phyloP scores from a whole-genome alignment of 2,888 invertebrate species.

The Chalcosyrphus nemorum region DNA sequence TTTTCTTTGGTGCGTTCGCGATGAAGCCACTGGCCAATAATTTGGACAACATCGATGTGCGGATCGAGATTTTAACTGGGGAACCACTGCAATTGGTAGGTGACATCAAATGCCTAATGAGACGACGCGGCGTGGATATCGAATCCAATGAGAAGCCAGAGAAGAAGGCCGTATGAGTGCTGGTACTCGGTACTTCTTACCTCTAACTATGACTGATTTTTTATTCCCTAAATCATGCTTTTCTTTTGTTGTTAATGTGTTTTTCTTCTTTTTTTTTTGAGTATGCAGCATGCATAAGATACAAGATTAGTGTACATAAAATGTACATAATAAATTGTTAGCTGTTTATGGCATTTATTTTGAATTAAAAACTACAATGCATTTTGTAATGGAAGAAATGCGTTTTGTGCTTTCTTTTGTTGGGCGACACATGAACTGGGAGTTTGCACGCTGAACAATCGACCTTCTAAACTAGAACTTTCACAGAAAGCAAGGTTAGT shows the following conservation, averaged over 20 bases:
- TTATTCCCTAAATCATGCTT: background rate
- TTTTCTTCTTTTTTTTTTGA: conserved; percentile 4
- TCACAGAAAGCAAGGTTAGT: too few relatives aligned
- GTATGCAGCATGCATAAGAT: conserved; percentile 29
- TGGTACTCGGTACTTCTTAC: background rate
- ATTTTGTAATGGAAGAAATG: background rate
- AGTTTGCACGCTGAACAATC: too few relatives aligned
- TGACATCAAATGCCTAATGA: conserved; percentile 43
- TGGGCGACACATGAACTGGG: background rate
- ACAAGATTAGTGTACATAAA: background rate
- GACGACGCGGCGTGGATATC: conserved; percentile 21
- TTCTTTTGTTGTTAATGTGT: background rate
- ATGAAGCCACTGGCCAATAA: conserved; percentile 82
- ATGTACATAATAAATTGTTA: background rate
- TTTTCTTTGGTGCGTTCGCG: conserved; percentile 92
- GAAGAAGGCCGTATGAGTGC: conserved; percentile 1
- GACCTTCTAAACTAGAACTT: too few relatives aligned
- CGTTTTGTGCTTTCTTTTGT: background rate
- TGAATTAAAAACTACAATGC: conserved; percentile 7
- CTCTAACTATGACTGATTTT: background rate
- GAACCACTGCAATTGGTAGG: conserved; percentile 58
- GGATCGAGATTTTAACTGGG: conserved; percentile 69
- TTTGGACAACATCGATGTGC: conserved; percentile 72
- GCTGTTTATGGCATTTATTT: background rate
- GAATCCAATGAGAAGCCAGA: background rate